A percentile compares a stretch with the other conserved stretches of the same genome.
These are phyloP conservation scores for Dipus sagitta DNA, from an alignment of 2,797 vertebrate species.

Conservation along the genomic window DNA sequence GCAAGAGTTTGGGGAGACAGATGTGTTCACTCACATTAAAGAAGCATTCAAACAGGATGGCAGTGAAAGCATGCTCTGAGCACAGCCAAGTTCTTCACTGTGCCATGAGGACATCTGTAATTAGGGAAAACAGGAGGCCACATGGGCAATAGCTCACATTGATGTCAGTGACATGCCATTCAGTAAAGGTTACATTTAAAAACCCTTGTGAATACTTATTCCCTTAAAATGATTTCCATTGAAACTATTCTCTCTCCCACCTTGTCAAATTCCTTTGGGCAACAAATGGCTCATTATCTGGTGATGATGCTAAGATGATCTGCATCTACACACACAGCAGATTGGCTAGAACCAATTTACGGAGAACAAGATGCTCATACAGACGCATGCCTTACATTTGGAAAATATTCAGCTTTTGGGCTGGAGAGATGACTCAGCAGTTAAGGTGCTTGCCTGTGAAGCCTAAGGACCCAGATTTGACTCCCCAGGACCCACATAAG, in stretches of 20 bases:
- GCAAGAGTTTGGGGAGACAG: background rate
- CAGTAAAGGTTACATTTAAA: slow-evolving; percentile 71
- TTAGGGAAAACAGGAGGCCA: slow-evolving; percentile 68
- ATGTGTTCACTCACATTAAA: background rate
- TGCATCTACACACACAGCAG: slow-evolving; percentile 34
- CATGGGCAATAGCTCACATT: slow-evolving; percentile 50
- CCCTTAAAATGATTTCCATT: slow-evolving; percentile 67
- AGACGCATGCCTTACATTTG: background rate
- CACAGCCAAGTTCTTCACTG: background rate
- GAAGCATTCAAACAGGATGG: slow-evolving; percentile 3
- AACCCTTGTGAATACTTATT: slow-evolving; percentile 53
- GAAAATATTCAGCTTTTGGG: background rate
- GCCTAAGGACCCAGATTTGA: too few species aligned
- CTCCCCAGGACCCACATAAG: too few species aligned
- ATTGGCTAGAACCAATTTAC: slow-evolving; percentile 26
- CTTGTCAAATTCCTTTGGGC: slow-evolving; percentile 57
- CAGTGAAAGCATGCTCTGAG: background rate
- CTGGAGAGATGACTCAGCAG: too few species aligned
- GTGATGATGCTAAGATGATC: slow-evolving; percentile 35
- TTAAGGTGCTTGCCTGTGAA: too few species aligned
- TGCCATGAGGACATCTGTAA: slow-evolving; percentile 50
- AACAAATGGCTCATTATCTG: slow-evolving; percentile 48
- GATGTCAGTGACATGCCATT: slow-evolving; percentile 61
- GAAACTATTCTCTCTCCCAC: background rate
- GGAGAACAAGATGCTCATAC: background rate